Evolutionary conservation across 2,888 invertebrate species (phyloP), one percentile per base, ranked within the genome.

Genomic region (Lasioglossum pauxillum): DNA sequence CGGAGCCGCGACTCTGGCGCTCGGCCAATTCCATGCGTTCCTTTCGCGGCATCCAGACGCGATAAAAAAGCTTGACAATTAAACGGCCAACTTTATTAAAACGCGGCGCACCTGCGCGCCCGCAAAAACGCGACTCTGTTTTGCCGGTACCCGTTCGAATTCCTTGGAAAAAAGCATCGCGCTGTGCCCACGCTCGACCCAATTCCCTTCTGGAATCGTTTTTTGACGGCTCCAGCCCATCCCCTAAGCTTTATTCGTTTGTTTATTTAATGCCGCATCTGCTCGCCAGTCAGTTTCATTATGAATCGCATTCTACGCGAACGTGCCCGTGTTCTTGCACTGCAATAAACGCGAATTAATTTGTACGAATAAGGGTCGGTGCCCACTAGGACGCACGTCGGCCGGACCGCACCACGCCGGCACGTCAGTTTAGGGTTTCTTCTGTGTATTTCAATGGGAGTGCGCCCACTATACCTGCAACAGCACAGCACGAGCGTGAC

Each of bases 71-170:
- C 57, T 77, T 69, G 84, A 84, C 84, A 89, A 88, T 88, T 88
- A 87, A 89, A 89, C 82, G 76, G 74, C 75, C 80, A 80, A 88
- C 89, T 88, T 89, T 80, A 89, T 89, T 88, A 89, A 87, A 88
- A 84, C 75, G 75, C 74, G 71, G 80, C 64, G 77, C 85, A 85
- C 74, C 76, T 86, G 85, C 44, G 77, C 60, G 10, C 69, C 75
- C 80, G 77, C 74, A 85, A 86, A 80, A 85, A 80, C 85, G 41
- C 53, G 41, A 44, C 53, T 64, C 53, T 71, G 77, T 85, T 80
- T 78, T 75, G 60, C 71, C 16, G 41, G 8, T 35, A 31, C 67
- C 31, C 85, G 53, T 49, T 23, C 46, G 72, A 44, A 44, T 67
- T 41, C 44, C 60, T 49, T 5, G n/a, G 67, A 53, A 73, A 82